These are phyloP conservation scores for Helicoverpa zea DNA, from an alignment of 1,140 invertebrate genomes.

Conservation along the genomic window DNA sequence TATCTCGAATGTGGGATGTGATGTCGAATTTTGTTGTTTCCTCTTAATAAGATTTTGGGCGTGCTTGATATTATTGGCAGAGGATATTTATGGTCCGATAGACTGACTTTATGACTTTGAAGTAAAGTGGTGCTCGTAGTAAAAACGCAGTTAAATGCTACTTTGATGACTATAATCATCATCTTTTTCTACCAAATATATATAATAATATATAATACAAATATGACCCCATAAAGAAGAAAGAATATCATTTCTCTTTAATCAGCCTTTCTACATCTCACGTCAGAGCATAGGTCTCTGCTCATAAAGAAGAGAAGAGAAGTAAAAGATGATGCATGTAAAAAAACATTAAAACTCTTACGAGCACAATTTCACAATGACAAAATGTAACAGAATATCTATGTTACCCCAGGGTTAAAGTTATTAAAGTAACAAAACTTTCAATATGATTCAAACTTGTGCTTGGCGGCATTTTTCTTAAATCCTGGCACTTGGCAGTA, in stretches of 20 bases:
- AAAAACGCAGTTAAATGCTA: no score
- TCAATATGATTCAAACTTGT: conserved; percentile 41
- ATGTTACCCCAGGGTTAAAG: conserved; percentile 24
- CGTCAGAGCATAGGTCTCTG: no score
- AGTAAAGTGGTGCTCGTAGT: no score
- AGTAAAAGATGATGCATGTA: not conserved
- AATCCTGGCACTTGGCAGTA: conserved; percentile 33
- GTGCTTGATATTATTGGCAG: conserved; percentile 23
- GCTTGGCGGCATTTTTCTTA: conserved; percentile 26
- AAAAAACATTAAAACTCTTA: not conserved
- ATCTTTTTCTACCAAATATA: no score
- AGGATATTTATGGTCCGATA: not conserved
- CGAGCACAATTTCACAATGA: conserved; percentile 7
- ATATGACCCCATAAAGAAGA: no score
- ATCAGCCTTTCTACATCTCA: no score
- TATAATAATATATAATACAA: no score
- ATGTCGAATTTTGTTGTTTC: conserved; percentile 33
- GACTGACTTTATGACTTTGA: no score
- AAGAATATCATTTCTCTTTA: no score
- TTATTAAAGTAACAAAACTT: conserved; percentile 42
- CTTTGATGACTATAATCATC: no score
- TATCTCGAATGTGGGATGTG: conserved; percentile 16
- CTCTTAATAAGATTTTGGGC: conserved; percentile 39
- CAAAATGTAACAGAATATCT: conserved; percentile 28
- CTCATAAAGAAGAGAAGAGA: no score